phyloP scores from a whole-genome alignment of 2,113 vertebrate species.

The Gila orcuttii region DNA sequence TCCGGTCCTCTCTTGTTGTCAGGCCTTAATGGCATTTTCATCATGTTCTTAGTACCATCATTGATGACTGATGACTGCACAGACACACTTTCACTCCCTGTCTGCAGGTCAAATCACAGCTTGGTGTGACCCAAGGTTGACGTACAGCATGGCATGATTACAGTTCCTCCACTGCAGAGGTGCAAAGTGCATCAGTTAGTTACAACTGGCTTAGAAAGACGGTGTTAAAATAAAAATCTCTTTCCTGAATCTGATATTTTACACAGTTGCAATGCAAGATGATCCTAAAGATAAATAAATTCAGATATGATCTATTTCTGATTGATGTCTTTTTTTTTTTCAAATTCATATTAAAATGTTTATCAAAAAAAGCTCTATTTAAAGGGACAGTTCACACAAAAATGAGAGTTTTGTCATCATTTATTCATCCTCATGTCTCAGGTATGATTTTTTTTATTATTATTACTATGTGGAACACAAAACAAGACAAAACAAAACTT shows the following conservation, averaged over 20 bases:
- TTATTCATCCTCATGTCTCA: no score
- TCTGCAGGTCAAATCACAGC: conserved; percentile 33
- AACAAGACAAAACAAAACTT: no score
- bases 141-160: conserved; percentile 16
- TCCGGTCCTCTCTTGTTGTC: neutral
- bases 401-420: neutral
- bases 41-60: neutral
- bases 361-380: conserved; percentile 4
- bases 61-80: neutral
- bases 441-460: no score
- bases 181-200: neutral
- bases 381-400: neutral
- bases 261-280: neutral
- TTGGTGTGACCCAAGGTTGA: conserved; percentile 3
- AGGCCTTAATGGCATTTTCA: conserved; percentile 1
- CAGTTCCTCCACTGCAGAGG: neutral
- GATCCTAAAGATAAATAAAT: neutral
- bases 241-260: neutral
- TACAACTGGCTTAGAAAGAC: neutral
- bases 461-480: no score
- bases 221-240: neutral
- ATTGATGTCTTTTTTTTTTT: neutral
- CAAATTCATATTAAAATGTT: neutral
- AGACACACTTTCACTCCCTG: neutral
- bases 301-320: neutral